Base-by-base conservation (phyloP, 1,140 invertebrate species). In the Nephila pilipes region DNA sequence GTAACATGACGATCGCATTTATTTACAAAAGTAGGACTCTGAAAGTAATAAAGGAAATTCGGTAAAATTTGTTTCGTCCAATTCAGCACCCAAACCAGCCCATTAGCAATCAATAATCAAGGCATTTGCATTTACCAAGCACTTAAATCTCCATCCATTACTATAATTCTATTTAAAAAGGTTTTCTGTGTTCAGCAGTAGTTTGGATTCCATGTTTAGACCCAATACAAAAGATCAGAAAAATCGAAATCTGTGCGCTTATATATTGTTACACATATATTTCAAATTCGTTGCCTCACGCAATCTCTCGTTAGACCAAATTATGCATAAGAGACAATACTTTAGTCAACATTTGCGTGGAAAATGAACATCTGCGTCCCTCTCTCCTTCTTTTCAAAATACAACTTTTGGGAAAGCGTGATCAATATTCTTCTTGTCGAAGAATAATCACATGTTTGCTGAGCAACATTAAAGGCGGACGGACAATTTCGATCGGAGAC, bases 371-470 rank as follows among this genome's bases (percentile, higher is more conserved):
- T 75, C 69, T 75, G 69, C 29, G 10, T 65, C 18, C 12, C 46
- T 46, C 46, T 46, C 46, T 46, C 12, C 46, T 46, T 36, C 3
- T 18, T 75, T 75, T 75, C 29, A 65, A 8, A n/a, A n/a, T 2
- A 65, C 10, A 12, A 12, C 12, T 75, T 75, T 75, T 18, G 29
- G 69, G 69, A 75, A 75, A 36, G 14, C 25, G 16, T 32, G 69
- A 16, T 75, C 69, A 75, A 75, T 75, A 75, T 20, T 36, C n/a
- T 69, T 29, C 14, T 20, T 75, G 69, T 75, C 36, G 69, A 6
- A 75, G 25, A 16, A 75, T 75, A 75, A 75, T 75, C 29, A 36
- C 29, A 3, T 75, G 69, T 75, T 75, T 75, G 69, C 69, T 36
- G 2, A 20, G 29, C 29, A 75, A 75, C 20, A 32, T 6, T 18